Evolutionary conservation across 2,797 vertebrate species (phyloP), one percentile per base, ranked within the genome.

Genomic region (Sebastes taczanowskii): DNA sequence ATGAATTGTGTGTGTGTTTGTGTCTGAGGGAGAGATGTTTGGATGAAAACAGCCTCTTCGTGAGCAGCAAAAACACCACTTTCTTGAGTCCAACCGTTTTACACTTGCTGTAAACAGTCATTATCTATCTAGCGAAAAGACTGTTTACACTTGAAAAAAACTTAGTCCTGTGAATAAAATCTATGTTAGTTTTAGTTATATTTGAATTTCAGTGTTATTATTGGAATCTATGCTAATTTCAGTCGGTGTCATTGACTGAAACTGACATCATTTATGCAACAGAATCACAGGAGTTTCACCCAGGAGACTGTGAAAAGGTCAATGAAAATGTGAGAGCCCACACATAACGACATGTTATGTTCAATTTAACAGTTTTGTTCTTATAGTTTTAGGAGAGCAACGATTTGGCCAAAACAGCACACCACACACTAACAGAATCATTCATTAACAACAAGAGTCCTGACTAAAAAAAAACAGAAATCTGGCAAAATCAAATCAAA

Each of bases 31-130:
- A 71, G 25, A 46, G 25, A 38, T 22, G 55, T 55, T 32, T 61
- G 67, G 35, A 29, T 42, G 62, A 53, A 65, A 74, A 78, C 60
- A 66, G 13, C 42, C 53, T 75, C 11, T 78, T 77, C 3, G 32
- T 66, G 65, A 80, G 59, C 69, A 52, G 22, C 23, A 67, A 35
- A 23, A 81, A 73, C 78, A 81, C 55, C 62, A 74, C 29, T 62
- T 81, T 78, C 22, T 70, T 58, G 46, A 71, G 55, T 52, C 25
- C 65, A 78, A 30, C 53, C 29, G n/a, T 71, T 78, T 74, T 18
- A 64, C 62, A 68, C 58, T 82, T 29, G 53, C 68, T 80, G 72
- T 79, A 82, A 86, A 86, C 72, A 67, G 14, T 72, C 11, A 76
- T 86, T 82, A 52, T 20, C 46, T 52, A 68, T 82, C 46, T 69